phyloP scores from a whole-genome alignment of 2,113 vertebrate genomes.

The Empidonax traillii region DNA sequence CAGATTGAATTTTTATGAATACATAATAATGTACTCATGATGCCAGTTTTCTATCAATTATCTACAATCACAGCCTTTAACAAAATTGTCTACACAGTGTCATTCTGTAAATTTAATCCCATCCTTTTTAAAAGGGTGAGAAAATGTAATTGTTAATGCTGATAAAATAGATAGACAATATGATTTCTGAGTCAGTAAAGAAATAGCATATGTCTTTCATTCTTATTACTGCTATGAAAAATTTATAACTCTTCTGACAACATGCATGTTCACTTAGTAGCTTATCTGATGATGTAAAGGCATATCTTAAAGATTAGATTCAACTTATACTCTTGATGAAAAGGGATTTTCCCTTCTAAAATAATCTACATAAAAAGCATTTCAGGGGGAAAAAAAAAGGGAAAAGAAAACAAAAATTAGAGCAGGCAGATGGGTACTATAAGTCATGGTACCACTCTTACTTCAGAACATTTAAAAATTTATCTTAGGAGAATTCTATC shows the following conservation, averaged over 20 bases:
- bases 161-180: neutral
- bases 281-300: neutral
- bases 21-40: neutral
- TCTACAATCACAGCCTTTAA: neutral
- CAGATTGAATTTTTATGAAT: neutral
- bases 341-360: neutral
- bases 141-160: neutral
- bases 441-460: neutral
- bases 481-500: neutral
- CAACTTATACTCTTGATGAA: neutral
- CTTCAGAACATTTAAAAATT: neutral
- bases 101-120: neutral
- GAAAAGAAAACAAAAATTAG: neutral
- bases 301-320: neutral
- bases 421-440: neutral
- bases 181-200: neutral
- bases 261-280: neutral
- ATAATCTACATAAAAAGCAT: neutral
- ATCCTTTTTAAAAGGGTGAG: neutral
- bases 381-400: neutral
- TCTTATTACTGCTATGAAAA: neutral
- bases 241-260: neutral
- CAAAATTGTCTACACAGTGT: neutral
- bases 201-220: neutral
- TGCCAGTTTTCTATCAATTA: neutral